Percentiles rank a stretch among this genome's conserved stretches.
Evolutionary conservation across 2,888 invertebrate genomes (phyloP).

Genomic region (Melanotus villosus): DNA sequence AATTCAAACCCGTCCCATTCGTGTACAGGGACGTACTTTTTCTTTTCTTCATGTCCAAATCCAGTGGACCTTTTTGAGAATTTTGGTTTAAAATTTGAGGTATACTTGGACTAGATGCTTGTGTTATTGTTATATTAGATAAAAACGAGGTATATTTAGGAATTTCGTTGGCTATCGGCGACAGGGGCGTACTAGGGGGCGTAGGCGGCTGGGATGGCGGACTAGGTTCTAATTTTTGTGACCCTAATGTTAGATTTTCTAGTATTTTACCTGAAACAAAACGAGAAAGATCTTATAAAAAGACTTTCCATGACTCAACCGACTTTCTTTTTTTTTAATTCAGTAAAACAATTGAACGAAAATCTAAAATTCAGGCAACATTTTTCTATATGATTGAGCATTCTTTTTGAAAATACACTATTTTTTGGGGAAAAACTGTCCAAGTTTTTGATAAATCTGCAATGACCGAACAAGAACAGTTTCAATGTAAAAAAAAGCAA

Average conservation of each 20-base stretch:
- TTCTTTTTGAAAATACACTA: too few species aligned
- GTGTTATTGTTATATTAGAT: constrained; percentile 60
- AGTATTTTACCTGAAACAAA: constrained; percentile 68
- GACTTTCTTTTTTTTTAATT: too few species aligned
- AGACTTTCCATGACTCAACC: too few species aligned
- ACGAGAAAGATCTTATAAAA: constrained; percentile 3
- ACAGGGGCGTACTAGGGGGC: constrained; percentile 69
- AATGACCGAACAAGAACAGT: too few species aligned
- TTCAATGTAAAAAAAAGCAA: too few species aligned
- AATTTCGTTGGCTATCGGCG: constrained; percentile 61
- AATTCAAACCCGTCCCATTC: constrained; percentile 51
- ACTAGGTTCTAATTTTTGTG: constrained; percentile 49
- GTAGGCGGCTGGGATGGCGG: constrained; percentile 70
- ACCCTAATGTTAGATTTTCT: constrained; percentile 66
- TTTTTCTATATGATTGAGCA: too few species aligned
- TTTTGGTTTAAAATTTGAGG: constrained; percentile 59
- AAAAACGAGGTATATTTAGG: constrained; percentile 56
- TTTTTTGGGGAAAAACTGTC: too few species aligned
- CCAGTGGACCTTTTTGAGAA: constrained; percentile 58
- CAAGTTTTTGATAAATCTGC: too few species aligned
- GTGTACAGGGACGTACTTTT: constrained; percentile 49
- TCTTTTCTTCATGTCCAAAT: constrained; percentile 56
- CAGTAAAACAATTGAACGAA: too few species aligned
- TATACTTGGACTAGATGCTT: constrained; percentile 63
- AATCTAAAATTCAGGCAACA: too few species aligned